A percentile compares a stretch with the other conserved stretches of the same genome.
These are phyloP conservation scores for Apis florea DNA, from an alignment of 1,140 invertebrate species.

Conservation along the genomic window DNA sequence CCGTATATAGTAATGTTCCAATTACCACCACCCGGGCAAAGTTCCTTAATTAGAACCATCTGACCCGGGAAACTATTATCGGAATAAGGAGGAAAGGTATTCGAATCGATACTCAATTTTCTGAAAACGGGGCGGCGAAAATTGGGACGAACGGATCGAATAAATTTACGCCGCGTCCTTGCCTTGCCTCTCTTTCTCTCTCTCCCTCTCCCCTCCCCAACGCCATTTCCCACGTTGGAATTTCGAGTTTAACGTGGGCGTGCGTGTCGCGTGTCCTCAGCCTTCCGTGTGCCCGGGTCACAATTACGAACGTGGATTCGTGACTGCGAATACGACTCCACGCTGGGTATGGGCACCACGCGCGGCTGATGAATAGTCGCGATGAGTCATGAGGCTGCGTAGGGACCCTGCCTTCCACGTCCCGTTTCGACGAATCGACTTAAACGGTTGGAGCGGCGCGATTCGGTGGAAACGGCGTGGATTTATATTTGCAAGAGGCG, in stretches of 20 bases:
- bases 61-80: not conserved
- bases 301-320: conserved; percentile 46
- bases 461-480: too few species aligned
- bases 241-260: conserved; percentile 21
- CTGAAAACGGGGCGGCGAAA: not conserved
- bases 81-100: too few species aligned
- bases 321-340: conserved; percentile 48
- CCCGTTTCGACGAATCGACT: conserved; percentile 25
- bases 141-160: not conserved
- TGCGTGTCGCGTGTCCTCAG: conserved; percentile 41
- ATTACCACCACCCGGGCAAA: conserved; percentile 7
- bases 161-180: too few species aligned
- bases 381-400: conserved; percentile 57
- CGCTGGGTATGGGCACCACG: not conserved
- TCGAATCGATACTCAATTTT: conserved; percentile 17
- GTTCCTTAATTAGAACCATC: conserved; percentile 32
- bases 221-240: conserved; percentile 21
- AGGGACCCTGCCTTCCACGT: conserved; percentile 37
- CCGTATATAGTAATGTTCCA: conserved; percentile 11
- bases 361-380: conserved; percentile 48
- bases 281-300: conserved; percentile 19
- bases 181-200: too few species aligned
- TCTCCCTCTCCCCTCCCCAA: too few species aligned
- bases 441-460: too few species aligned
- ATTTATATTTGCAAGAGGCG: too few species aligned